Percentiles rank a stretch among this genome's conserved stretches.
These are phyloP conservation scores for Drosophila prosaltans DNA, from an alignment of 1,140 invertebrate genomes.

Conservation along the genomic window DNA sequence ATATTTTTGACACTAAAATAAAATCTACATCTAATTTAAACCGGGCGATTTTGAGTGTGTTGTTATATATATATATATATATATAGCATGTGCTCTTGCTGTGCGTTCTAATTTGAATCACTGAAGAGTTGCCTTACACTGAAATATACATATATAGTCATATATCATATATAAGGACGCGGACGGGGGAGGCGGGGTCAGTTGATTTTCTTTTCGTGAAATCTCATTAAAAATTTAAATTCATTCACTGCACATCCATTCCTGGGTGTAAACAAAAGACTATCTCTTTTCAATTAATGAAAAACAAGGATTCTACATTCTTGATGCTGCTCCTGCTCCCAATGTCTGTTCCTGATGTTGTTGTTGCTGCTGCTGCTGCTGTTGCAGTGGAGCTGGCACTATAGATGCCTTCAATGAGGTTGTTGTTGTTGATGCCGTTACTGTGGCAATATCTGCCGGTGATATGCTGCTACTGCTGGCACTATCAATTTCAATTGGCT, in stretches of 20 bases:
- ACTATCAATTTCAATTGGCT: conserved; percentile 68
- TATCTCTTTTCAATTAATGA: not conserved
- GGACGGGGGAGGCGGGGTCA: not conserved
- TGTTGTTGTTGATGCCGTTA: conserved; percentile 36
- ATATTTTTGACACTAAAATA: conserved; percentile 61
- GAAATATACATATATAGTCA: not conserved
- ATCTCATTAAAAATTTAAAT: not conserved
- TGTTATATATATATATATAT: conserved; percentile 25
- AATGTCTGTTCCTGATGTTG: conserved; percentile 33
- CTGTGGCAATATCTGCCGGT: conserved; percentile 20
- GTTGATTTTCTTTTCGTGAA: too few relatives aligned
- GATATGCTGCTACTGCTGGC: conserved; percentile 60
- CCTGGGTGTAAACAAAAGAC: conserved; percentile 2
- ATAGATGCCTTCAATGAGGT: conserved; percentile 51
- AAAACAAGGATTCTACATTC: conserved; percentile 31
- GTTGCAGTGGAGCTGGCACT: conserved; percentile 23
- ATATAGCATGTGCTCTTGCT: conserved; percentile 28
- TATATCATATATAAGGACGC: not conserved
- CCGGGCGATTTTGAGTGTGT: conserved; percentile 45
- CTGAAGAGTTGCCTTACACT: conserved; percentile 10
- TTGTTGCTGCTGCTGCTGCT: conserved; percentile 22
- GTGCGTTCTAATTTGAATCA: conserved; percentile 54
- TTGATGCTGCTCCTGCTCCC: conserved; percentile 27
- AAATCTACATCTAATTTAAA: conserved; percentile 69
- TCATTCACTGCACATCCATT: not conserved